Percentiles rank a stretch among this genome's conserved stretches.
phyloP scores from a whole-genome alignment of 2,113 vertebrate genomes.

The Parotia lawesii region DNA sequence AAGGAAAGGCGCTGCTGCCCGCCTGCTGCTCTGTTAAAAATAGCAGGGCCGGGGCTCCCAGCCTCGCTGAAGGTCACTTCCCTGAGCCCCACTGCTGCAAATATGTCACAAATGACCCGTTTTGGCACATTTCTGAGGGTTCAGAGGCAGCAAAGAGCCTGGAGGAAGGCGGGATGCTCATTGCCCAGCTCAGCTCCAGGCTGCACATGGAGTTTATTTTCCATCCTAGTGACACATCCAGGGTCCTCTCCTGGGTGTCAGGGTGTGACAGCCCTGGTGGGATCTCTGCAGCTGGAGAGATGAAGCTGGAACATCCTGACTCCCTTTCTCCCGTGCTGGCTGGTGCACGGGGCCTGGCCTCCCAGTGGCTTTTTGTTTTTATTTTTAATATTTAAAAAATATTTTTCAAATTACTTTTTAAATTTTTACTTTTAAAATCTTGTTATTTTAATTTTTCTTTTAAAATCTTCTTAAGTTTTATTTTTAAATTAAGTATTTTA shows the following conservation, averaged over 20 bases:
- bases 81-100: background rate
- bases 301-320: background rate
- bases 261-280: rapidly evolving
- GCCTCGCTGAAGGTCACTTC: background rate
- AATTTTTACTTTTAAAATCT: rapidly evolving
- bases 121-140: background rate
- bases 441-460: rapidly evolving
- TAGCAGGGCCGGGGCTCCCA: background rate
- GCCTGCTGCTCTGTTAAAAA: background rate
- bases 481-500: rapidly evolving
- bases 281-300: background rate
- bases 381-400: background rate
- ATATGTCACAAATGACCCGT: background rate
- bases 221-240: background rate
- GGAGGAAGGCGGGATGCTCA: background rate
- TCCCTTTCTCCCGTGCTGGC: background rate
- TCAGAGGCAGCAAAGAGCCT: background rate
- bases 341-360: rapidly evolving
- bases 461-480: too few relatives aligned
- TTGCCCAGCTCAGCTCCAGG: background rate
- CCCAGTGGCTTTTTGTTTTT: background rate
- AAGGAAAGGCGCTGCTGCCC: conserved; percentile 23
- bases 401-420: too few relatives aligned
- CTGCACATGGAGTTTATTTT: background rate
- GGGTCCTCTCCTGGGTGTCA: background rate